phyloP scores from a whole-genome alignment of 2,888 invertebrate genomes.

The Octonoba sinensis region DNA sequence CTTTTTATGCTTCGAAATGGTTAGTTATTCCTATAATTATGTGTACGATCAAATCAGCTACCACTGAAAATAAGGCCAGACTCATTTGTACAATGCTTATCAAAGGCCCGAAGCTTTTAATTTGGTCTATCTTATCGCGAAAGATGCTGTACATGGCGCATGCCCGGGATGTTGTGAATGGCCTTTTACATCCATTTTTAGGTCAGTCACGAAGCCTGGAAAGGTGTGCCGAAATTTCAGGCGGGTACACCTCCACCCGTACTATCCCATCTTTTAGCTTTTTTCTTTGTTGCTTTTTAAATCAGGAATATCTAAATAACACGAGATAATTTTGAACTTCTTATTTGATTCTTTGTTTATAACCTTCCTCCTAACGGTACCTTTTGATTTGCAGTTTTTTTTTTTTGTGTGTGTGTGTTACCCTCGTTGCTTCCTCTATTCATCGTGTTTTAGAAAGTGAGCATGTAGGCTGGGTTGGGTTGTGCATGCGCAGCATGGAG shows the following conservation, averaged over 20 bases:
- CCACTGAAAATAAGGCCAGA: too few relatives aligned
- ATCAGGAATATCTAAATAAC: too few relatives aligned
- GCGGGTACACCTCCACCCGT: constrained; percentile 21
- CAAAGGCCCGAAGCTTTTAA: background rate
- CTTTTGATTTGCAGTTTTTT: constrained; percentile 29
- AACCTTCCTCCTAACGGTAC: constrained; percentile 12
- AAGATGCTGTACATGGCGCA: background rate
- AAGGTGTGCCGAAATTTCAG: constrained; percentile 40
- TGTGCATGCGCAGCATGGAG: constrained; percentile 25
- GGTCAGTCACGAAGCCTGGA: constrained; percentile 52
- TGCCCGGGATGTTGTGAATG: background rate
- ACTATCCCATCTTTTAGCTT: constrained; percentile 21
- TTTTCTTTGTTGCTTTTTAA: constrained; percentile 4
- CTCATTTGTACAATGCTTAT: too few relatives aligned
- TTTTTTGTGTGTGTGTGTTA: too few relatives aligned
- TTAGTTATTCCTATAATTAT: too few relatives aligned
- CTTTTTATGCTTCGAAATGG: too few relatives aligned
- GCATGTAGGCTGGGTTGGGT: background rate
- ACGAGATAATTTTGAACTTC: too few relatives aligned
- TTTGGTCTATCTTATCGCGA: background rate
- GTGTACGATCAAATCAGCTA: too few relatives aligned
- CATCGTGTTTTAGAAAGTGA: too few relatives aligned
- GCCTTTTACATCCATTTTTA: constrained; percentile 43
- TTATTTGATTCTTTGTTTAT: constrained; percentile 13
- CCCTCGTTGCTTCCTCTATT: constrained; percentile 2